Evolutionary conservation across 2,888 invertebrate species (phyloP), one percentile per base, ranked within the genome.

Genomic region (Ormia ochracea): DNA sequence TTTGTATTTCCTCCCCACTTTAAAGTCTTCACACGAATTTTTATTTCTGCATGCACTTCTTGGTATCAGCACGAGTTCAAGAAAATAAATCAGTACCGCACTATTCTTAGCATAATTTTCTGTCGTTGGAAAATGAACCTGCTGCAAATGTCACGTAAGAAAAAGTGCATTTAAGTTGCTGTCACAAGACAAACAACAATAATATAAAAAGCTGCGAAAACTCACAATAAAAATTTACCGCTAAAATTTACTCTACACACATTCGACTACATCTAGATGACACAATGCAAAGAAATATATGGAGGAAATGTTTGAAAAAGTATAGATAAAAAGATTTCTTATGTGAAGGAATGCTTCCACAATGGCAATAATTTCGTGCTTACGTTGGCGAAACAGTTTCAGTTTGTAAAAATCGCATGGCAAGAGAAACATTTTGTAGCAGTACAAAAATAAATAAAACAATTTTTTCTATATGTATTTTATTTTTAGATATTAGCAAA

Each of bases 121-220:
- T 17, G 26, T 48, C 28, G 48, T 26, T 12, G 14, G 43, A 5
- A 45, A 63, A 59, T 12, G 63, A 80, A 76, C 72, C 80, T 80
- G 80, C 50, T 76, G 56, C 43, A 76, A 66, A 58, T 73, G 68
- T 80, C 80, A 80, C 76, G 76, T 80, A 76, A 76, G 72, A 73
- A 80, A 80, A 76, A 73, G 76, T 76, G 56, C 72, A 80, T 80
- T 80, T 68, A 76, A 80, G 76, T 76, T 76, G 68, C 76, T 80
- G 76, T 80, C 76, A 72, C 66, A 80, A 28, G 73, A 76, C 21
- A 48, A 43, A 72, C 41, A 63, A 79, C 43, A 68, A 61, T 19
- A 58, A 48, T 28, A 54, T 56, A 73, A 63, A 41, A n/a, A n/a
- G n/a, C n/a, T n/a, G n/a, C n/a, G 5, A n/a, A n/a, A 70, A 41